Evolutionary conservation across 2,113 vertebrate genomes (phyloP).

Genomic region (Pteruthius melanotis): DNA sequence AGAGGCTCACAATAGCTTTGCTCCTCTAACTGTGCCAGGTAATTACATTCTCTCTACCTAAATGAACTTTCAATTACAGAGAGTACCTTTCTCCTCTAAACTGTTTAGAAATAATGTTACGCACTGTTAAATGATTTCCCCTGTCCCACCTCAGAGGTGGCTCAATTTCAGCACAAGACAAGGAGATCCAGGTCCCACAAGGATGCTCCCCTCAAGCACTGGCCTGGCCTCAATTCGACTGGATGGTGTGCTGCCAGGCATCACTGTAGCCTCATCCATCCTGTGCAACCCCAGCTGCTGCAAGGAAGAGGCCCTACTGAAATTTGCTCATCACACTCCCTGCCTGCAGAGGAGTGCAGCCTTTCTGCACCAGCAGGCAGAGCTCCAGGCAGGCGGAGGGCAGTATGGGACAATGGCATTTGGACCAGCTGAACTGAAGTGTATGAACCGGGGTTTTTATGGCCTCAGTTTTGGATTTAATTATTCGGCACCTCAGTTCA

Average conservation of each 20-base stretch:
- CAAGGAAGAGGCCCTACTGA: not conserved
- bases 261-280: accelerated
- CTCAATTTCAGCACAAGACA: not conserved
- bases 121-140: not conserved
- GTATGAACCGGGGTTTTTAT: accelerated
- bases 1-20: not conserved
- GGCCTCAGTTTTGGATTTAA: not conserved
- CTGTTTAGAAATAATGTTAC: not conserved
- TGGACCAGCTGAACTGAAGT: not conserved
- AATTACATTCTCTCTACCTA: constrained; percentile 38
- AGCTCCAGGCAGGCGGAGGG: not conserved
- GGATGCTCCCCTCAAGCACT: not conserved
- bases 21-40: not conserved
- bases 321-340: not conserved
- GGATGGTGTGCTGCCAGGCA: not conserved
- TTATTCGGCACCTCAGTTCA: not conserved
- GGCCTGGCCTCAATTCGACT: accelerated
- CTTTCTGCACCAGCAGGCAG: not conserved
- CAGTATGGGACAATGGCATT: not conserved
- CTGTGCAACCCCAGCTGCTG: not conserved
- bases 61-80: constrained; percentile 42
- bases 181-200: not conserved
- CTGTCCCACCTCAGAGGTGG: not conserved
- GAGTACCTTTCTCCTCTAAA: constrained; percentile 21
- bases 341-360: not conserved